Base-by-base conservation (phyloP, 2,888 invertebrate genomes). In the Hypsopygia costalis region DNA sequence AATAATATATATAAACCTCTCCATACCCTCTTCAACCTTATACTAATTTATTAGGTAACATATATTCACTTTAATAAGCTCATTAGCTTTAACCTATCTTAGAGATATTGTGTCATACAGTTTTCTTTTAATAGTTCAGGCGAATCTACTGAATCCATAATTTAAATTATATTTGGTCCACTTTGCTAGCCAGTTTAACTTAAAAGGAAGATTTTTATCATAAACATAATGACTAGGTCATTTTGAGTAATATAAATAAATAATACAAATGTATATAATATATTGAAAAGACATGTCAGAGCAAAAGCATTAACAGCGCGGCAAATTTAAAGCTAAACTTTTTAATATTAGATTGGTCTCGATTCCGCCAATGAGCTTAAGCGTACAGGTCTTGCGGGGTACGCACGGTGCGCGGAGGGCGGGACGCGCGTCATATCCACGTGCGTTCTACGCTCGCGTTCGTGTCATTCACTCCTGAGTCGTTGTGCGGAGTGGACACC, bases 341-440 rank as follows among this genome's bases (percentile, higher is more conserved):
- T 25, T 25, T 25, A 1, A 25, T 6, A 25, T 25, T 25, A 8
- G 25, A 1, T 32, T 27, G 28, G 33, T 28, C 8, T 9, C 16
- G 11, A 33, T 3, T 39, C 16, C 12, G 33, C 33, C 33, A 39
- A 39, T 39, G 28, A 28, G 27, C 16, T 69, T 50, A 80, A 31
- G 82, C 87, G 63, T 87, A 86, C 8, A 86, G 72, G 48, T 87
- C 86, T 35, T 82, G 81, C 8, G 81, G 81, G 31, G 86, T 81
- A 55, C 60, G 81, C n/a, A 58, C 56, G 21, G 55, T 49, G 60
- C 62, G 69, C 49, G 55, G 51, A 51, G 56, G 42, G 46, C 67
- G 67, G 16, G 66, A 49, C 44, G 52, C 71, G 52, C 73, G 67
- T 79, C 80, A 76, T 58, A 78, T 78, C 77, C 77, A 78, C 43